These are phyloP conservation scores for Cylindroiulus punctatus DNA, from an alignment of 2,888 invertebrate species.

Conservation along the genomic window DNA sequence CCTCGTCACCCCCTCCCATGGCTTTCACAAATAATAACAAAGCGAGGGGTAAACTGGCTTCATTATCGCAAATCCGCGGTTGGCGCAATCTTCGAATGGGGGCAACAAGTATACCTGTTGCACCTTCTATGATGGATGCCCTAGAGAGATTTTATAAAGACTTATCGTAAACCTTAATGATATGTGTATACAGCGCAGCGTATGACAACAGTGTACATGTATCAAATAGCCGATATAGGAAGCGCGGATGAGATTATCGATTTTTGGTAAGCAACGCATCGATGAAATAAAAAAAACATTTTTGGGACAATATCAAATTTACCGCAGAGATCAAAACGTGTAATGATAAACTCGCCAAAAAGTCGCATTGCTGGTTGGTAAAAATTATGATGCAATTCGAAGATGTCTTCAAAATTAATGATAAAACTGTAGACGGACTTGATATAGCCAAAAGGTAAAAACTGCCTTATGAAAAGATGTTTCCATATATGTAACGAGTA, in stretches of 20 bases:
- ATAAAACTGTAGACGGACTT: too few relatives aligned
- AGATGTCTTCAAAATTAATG: too few relatives aligned
- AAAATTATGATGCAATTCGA: too few relatives aligned
- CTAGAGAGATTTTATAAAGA: neutral
- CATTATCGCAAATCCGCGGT: conserved; percentile 43
- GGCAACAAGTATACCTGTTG: conserved; percentile 34
- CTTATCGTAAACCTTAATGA: conserved; percentile 18
- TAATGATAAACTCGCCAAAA: neutral
- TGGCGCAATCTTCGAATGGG: neutral
- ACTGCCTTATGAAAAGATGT: too few relatives aligned
- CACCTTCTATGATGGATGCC: neutral
- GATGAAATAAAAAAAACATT: neutral
- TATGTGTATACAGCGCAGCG: neutral
- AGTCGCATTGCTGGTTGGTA: neutral
- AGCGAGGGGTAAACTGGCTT: conserved; percentile 34
- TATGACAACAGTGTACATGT: neutral
- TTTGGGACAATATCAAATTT: neutral
- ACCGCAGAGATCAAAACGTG: neutral
- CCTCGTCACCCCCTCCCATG: neutral
- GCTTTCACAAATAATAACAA: conserved; percentile 36
- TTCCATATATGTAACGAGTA: too few relatives aligned
- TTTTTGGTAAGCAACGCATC: neutral
- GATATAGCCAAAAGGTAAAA: too few relatives aligned
- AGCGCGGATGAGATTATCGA: neutral
- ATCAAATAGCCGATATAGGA: neutral